phyloP scores from a whole-genome alignment of 2,797 vertebrate genomes.

The Podargus strigoides region DNA sequence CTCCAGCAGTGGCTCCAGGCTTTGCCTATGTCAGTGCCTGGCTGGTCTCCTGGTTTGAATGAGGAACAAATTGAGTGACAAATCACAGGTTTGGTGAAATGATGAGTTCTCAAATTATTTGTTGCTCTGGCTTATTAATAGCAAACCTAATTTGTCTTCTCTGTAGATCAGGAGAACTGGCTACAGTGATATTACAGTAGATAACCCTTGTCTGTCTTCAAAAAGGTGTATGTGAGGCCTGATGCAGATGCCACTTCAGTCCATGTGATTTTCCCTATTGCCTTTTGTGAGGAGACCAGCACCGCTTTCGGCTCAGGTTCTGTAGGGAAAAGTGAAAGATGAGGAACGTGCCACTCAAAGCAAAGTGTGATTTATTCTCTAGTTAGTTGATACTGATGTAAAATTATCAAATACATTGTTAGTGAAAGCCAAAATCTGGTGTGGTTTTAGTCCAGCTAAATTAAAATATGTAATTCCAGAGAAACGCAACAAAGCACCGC shows the following conservation, averaged over 20 bases:
- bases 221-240: neutral
- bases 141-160: neutral
- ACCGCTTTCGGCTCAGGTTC: neutral
- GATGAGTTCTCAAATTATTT: neutral
- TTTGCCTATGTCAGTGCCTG: neutral
- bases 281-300: neutral
- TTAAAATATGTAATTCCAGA: slow-evolving; percentile 13
- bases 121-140: neutral
- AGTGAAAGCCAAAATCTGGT: slow-evolving; percentile 39
- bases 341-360: neutral
- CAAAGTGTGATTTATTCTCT: slow-evolving; percentile 49
- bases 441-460: neutral
- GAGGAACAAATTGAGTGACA: neutral
- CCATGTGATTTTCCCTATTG: neutral
- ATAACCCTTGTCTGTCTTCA: neutral
- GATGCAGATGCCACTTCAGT: neutral
- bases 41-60: neutral
- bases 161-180: neutral
- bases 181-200: neutral
- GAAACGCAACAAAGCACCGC: slow-evolving; percentile 8
- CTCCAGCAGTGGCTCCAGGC: neutral
- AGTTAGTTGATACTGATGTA: slow-evolving; percentile 23
- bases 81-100: neutral
- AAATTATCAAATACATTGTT: slow-evolving; percentile 30
- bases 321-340: neutral